These are phyloP conservation scores for Dromaius novaehollandiae DNA, from an alignment of 2,113 vertebrate species.

Conservation along the genomic window DNA sequence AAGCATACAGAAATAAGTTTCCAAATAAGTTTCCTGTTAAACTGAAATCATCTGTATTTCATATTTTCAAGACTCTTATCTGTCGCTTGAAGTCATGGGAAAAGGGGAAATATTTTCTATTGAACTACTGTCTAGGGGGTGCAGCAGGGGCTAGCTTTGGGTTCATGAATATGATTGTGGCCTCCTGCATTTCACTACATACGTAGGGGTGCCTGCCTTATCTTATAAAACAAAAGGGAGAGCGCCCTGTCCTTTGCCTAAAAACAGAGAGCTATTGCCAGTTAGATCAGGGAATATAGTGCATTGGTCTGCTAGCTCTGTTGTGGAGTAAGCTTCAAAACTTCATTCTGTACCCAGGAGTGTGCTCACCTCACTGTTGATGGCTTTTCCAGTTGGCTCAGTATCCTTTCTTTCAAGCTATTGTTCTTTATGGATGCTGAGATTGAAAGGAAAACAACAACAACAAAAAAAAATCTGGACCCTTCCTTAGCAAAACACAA, in stretches of 20 bases:
- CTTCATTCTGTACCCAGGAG: too few relatives aligned
- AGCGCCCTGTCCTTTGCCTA: rapidly evolving
- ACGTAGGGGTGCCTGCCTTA: too few relatives aligned
- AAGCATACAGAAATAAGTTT: background rate
- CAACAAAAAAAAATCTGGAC: background rate
- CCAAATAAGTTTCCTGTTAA: background rate
- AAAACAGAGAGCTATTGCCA: background rate
- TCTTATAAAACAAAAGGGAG: background rate
- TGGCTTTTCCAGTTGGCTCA: background rate
- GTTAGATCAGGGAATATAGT: rapidly evolving
- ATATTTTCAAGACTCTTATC: background rate
- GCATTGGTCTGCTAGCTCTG: background rate
- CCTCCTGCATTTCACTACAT: background rate
- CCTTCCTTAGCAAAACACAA: rapidly evolving
- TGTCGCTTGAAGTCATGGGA: background rate
- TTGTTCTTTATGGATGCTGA: background rate
- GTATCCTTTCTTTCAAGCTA: background rate
- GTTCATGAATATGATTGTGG: rapidly evolving
- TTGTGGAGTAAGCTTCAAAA: background rate
- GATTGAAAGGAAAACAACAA: background rate
- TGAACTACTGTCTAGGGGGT: rapidly evolving
- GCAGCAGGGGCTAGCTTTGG: background rate
- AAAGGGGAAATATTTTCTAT: background rate
- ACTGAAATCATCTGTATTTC: background rate
- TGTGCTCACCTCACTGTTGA: rapidly evolving